phyloP scores from a whole-genome alignment of 2,888 invertebrate genomes.

The Ormyrus rosae region DNA sequence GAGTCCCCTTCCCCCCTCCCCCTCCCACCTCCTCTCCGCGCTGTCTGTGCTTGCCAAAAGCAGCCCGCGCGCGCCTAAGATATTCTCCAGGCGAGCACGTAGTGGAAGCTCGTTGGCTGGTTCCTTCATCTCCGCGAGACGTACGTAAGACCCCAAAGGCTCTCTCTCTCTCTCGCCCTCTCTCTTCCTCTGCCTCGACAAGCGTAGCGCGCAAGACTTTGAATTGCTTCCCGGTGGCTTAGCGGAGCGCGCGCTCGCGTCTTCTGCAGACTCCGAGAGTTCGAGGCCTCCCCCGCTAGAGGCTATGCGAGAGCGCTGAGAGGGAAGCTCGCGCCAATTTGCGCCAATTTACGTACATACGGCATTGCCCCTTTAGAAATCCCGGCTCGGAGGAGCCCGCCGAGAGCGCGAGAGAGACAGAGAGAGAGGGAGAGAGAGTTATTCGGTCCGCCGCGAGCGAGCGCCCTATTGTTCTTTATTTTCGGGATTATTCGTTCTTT shows the following conservation, averaged over 20 bases:
- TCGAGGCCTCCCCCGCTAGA: constrained; percentile 47
- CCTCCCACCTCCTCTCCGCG: neutral
- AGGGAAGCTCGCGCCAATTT: constrained; percentile 72
- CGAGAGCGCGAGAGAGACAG: constrained; percentile 24
- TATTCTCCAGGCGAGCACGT: constrained; percentile 67
- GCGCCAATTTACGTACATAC: constrained; percentile 72
- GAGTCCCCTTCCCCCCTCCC: neutral
- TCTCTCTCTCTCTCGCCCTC: constrained; percentile 39
- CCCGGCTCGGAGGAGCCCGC: constrained; percentile 60
- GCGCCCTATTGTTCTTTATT: constrained; percentile 47
- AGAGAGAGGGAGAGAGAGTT: neutral
- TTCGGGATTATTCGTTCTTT: constrained; percentile 42
- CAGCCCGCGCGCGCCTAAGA: constrained; percentile 67
- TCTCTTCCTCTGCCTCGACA: constrained; percentile 61
- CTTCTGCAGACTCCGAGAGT: constrained; percentile 64
- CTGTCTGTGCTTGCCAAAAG: constrained; percentile 72
- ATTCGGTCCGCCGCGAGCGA: neutral
- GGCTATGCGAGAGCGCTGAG: constrained; percentile 52
- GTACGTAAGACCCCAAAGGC: constrained; percentile 69
- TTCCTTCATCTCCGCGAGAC: constrained; percentile 70
- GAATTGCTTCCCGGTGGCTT: constrained; percentile 75
- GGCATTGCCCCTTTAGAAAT: constrained; percentile 71
- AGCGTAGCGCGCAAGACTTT: constrained; percentile 66
- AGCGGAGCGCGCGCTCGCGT: constrained; percentile 62
- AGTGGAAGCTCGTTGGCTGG: constrained; percentile 67